These are phyloP conservation scores for Muscina levida DNA, from an alignment of 2,888 invertebrate genomes.

Conservation along the genomic window DNA sequence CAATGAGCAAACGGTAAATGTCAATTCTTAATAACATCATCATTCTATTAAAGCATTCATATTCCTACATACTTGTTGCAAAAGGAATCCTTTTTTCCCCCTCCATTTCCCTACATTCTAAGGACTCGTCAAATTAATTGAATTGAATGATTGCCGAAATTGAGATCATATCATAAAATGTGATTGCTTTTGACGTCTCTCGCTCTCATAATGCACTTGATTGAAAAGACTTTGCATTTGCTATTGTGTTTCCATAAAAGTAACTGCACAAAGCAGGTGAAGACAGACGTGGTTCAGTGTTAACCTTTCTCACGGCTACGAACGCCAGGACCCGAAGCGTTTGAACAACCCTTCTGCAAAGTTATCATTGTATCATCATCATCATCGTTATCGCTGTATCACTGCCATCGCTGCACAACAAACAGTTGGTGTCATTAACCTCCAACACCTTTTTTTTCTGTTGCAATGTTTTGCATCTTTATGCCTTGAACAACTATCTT, in stretches of 20 bases:
- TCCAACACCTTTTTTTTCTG: slow-evolving; percentile 57
- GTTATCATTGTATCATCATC: not conserved
- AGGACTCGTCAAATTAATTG: not conserved
- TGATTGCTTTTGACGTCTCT: slow-evolving; percentile 60
- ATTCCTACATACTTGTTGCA: not conserved
- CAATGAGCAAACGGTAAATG: slow-evolving; percentile 56
- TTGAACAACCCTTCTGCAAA: slow-evolving; percentile 18
- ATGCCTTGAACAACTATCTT: no score
- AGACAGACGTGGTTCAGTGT: slow-evolving; percentile 36
- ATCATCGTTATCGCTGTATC: not conserved
- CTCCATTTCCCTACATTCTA: not conserved
- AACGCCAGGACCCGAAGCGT: not conserved
- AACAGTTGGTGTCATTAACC: slow-evolving; percentile 66
- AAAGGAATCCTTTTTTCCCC: not conserved
- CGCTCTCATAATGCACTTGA: slow-evolving; percentile 47
- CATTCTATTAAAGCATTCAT: not conserved
- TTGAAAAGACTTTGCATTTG: slow-evolving; percentile 33
- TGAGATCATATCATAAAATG: slow-evolving; percentile 52
- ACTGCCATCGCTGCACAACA: slow-evolving; percentile 15
- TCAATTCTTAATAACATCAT: slow-evolving; percentile 37
- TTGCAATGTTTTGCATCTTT: not conserved
- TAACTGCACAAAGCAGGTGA: slow-evolving; percentile 50
- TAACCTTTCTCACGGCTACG: slow-evolving; percentile 63
- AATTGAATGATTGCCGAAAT: slow-evolving; percentile 24
- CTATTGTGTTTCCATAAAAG: not conserved